These are phyloP conservation scores for Belgica antarctica DNA, from an alignment of 2,888 invertebrate genomes.

Conservation along the genomic window DNA sequence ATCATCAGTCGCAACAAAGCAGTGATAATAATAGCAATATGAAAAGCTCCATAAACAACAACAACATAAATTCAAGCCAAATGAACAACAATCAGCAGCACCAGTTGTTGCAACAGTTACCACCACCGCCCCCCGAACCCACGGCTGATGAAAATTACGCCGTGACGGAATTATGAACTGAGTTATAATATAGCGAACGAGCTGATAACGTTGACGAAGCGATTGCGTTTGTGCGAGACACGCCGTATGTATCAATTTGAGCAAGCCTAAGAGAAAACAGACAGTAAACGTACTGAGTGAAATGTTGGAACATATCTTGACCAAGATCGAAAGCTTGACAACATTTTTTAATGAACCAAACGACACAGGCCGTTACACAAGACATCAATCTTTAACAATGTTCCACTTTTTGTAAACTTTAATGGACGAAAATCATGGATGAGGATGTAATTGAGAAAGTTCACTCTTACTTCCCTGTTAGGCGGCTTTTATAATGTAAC, in stretches of 20 bases:
- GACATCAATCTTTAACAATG: no score
- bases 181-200: slow-evolving; percentile 20
- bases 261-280: neutral
- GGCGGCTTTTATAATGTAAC: no score
- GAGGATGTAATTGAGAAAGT: no score
- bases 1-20: slow-evolving; percentile 17
- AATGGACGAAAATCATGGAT: no score
- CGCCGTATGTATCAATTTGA: slow-evolving; percentile 38
- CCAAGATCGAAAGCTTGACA: no score
- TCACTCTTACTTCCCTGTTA: no score
- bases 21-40: slow-evolving; percentile 44
- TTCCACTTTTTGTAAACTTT: no score
- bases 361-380: no score
- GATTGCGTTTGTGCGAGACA: slow-evolving; percentile 28
- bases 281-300: neutral
- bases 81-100: slow-evolving; percentile 48
- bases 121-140: slow-evolving; percentile 46
- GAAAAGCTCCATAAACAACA: slow-evolving; percentile 34
- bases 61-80: slow-evolving; percentile 39
- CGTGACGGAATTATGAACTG: slow-evolving; percentile 54
- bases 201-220: slow-evolving; percentile 18
- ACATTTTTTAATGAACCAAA: no score
- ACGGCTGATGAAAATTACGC: slow-evolving; percentile 52
- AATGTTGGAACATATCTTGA: slow-evolving; percentile 12
- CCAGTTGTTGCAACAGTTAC: slow-evolving; percentile 44